Evolutionary conservation across 2,888 invertebrate genomes (phyloP).

Genomic region (Fabriciana adippe): DNA sequence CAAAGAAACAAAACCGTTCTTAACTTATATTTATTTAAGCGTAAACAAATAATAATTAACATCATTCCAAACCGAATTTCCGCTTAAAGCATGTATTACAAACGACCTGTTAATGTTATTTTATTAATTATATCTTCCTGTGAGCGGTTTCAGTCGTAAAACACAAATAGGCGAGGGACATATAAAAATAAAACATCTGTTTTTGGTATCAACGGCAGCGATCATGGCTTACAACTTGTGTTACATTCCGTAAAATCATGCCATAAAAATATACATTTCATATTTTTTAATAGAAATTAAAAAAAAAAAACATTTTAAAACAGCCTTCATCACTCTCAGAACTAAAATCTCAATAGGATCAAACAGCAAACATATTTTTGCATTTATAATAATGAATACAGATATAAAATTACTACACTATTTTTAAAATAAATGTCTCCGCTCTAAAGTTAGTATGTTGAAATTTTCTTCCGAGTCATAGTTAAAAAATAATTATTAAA

Average conservation of each 20-base stretch:
- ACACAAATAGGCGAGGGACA: conserved; percentile 59
- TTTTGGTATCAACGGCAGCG: conserved; percentile 54
- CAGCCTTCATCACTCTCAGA: no score
- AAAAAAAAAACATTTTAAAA: no score
- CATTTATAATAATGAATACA: no score
- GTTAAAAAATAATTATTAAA: no score
- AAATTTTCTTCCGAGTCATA: no score
- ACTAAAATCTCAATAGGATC: no score
- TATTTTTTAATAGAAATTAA: neutral
- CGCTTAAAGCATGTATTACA: conserved; percentile 58
- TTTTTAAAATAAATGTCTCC: no score
- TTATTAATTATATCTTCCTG: conserved; percentile 76
- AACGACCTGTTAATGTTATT: conserved; percentile 68
- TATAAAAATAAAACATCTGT: conserved; percentile 70
- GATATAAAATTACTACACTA: no score
- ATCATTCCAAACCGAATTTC: conserved; percentile 61
- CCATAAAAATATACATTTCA: conserved; percentile 4
- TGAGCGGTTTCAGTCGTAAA: conserved; percentile 58
- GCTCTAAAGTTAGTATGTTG: no score
- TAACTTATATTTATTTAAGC: neutral
- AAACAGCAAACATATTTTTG: no score
- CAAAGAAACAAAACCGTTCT: neutral
- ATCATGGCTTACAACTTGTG: conserved; percentile 25
- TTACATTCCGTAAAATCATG: conserved; percentile 23
- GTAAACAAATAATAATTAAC: conserved; percentile 50